Base-by-base conservation (phyloP, 2,888 invertebrate genomes). In the Apotomis betuletana region DNA sequence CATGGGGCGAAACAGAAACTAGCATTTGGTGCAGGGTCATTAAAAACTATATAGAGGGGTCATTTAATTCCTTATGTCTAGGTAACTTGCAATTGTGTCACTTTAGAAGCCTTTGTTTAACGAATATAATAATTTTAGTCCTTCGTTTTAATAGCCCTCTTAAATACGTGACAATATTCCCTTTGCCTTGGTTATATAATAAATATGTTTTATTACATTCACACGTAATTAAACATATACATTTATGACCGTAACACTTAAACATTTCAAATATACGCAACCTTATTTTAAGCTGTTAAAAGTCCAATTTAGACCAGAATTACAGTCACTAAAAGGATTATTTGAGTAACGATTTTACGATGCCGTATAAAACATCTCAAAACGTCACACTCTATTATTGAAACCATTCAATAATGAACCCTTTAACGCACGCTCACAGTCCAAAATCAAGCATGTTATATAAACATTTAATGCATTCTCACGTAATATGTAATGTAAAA, bases 141-240 rank as follows among this genome's bases (percentile, higher is more conserved):
- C 64, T 65, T 65, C 44, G 4, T 9, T 65, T 65, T 65, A 65
- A 65, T 65, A n/a, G 9, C 46, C 8, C 9, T 12, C 8, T 46
- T 49, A 13, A 64, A 64, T 27, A 65, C 55, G 55, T 57, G 65
- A 65, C 57, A 65, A 44, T 9, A 55, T 27, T 57, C 8, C 15
- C 27, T 27, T 46, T 27, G 55, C 65, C 65, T 65, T 57, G 44
- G 55, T 3, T 41, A 41, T 41, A 41, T 36, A 8, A 57, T 65
- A 57, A 57, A 64, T 64, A 41, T 41, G 6, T 57, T 57, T n/a
- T 46, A 57, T 54, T 64, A 55, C 54, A 49, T 49, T 49, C 49
- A 49, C 13, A 36, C 55, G 12, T 57, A 38, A 58, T 5, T n/a
- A 12, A 36, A 57, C 4, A 44, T 62, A 8, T 64, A 55, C 5